Evolutionary conservation across 2,797 vertebrate genomes (phyloP), one percentile per base, ranked within the genome.

Genomic region (Dendrocincla fuliginosa): DNA sequence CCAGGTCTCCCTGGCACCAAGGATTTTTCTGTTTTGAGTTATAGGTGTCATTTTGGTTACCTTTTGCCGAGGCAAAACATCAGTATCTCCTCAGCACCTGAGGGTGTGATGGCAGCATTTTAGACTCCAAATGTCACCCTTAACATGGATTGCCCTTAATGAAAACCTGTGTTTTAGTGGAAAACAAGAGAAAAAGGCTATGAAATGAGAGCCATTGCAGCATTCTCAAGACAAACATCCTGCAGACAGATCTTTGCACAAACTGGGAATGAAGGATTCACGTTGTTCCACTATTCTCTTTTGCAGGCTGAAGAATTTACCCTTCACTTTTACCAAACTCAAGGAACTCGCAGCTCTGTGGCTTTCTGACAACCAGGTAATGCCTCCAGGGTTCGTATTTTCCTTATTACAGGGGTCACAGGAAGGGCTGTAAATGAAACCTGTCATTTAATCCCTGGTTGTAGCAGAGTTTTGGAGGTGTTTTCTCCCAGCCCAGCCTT

Each of bases 361-460:
- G 99, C 99, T 99, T 84, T 99, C 99, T 97, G 99, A 99, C 98
- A 99, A 99, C 98, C 99, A 99, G 99, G 99, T 99, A 98, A 94
- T 30, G 53, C 53, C 33, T 91, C 15, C 90, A 35, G 8, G 32
- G n/a, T 89, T 61, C 33, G 2, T 80, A 4, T 74, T 95, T 89
- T 55, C 76, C 69, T 12, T 17, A 9, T 25, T 44, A 24, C 33
- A 14, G 32, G 9, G 23, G 6, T 41, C 33, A 59, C 13, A 4
- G 42, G 15, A 41, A 49, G 46, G 46, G 35, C 56, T 3, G 1
- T 10, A 22, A 37, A 4, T 9, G 23, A 78, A 33, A 30, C 46
- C 33, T 61, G 3, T 6, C 11, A 10, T 53, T 79, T 50, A 14
- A 7, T 2, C 13, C 2, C 1, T 30, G 32, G 25, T 6, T 67